Percentiles rank a stretch among this genome's conserved stretches.
phyloP scores from a whole-genome alignment of 1,140 invertebrate species.

The Anastrepha obliqua region DNA sequence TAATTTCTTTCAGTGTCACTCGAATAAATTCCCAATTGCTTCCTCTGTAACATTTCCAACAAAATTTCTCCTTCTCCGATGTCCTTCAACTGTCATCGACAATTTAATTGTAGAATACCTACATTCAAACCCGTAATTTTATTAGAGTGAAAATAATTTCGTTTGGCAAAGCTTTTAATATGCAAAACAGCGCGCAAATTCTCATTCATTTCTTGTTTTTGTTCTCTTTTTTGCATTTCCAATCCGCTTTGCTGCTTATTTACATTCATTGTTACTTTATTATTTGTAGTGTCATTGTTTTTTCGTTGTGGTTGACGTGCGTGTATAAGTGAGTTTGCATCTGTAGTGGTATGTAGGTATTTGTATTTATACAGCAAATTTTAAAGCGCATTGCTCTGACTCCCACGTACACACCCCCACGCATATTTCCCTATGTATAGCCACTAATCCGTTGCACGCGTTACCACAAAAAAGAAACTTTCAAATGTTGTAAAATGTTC shows the following conservation, averaged over 20 bases:
- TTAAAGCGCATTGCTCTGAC: neutral
- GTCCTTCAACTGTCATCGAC: neutral
- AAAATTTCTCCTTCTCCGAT: neutral
- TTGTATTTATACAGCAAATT: constrained; percentile 11
- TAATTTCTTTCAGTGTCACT: no score
- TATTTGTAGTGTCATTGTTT: neutral
- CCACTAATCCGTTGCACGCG: constrained; percentile 42
- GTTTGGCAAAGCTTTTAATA: constrained; percentile 16
- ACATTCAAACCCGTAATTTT: neutral
- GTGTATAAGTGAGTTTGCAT: neutral
- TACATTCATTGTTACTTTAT: neutral
- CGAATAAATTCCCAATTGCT: no score
- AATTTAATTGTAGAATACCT: neutral
- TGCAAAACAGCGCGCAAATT: neutral
- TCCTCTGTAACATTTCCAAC: neutral
- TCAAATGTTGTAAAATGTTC: constrained; percentile 1
- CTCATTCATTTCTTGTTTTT: neutral
- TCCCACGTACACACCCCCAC: neutral
- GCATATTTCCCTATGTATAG: neutral
- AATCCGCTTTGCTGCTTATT: neutral
- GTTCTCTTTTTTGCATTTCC: constrained; percentile 3
- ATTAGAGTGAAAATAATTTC: constrained; percentile 22
- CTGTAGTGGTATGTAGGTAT: neutral
- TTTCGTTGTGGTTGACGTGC: neutral
- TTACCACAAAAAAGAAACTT: constrained; percentile 27